phyloP scores from a whole-genome alignment of 2,113 vertebrate species.

The Lasiurus borealis region DNA sequence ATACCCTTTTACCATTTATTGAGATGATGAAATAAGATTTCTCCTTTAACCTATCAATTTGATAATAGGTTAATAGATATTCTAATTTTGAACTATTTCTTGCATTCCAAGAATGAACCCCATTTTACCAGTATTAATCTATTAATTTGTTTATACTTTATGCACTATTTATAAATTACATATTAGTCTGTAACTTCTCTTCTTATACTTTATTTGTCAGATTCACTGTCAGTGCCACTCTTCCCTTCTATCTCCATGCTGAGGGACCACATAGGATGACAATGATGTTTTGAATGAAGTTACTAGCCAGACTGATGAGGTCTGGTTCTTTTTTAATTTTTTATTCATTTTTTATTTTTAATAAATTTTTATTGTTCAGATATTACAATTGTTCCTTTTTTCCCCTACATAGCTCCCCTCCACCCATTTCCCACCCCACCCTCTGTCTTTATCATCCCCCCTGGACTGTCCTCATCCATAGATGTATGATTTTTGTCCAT shows the following conservation, averaged over 20 bases:
- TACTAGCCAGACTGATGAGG: not conserved
- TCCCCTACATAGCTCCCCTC: too few species aligned
- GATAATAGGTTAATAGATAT: slow-evolving; percentile 4
- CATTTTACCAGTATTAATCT: not conserved
- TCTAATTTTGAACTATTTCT: slow-evolving; percentile 11
- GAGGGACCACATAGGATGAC: not conserved
- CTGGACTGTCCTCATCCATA: too few species aligned
- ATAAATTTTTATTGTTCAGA: too few species aligned
- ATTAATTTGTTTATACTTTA: slow-evolving; percentile 16
- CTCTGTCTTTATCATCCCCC: too few species aligned
- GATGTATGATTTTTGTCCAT: too few species aligned
- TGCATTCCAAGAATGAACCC: not conserved
- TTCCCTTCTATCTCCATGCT: not conserved
- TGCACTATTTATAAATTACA: not conserved
- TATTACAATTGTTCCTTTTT: too few species aligned
- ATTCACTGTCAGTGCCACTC: not conserved
- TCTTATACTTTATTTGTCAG: slow-evolving; percentile 4
- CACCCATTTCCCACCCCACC: too few species aligned
- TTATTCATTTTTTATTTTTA: too few species aligned
- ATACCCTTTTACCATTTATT: not conserved
- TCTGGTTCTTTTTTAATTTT: not conserved
- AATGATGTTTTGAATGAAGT: slow-evolving; percentile 35
- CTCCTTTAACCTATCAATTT: not conserved
- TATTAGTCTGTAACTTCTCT: not conserved
- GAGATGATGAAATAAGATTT: slow-evolving; percentile 22